These are phyloP conservation scores for Saccopteryx leptura DNA, from an alignment of 2,113 vertebrate species.

Conservation along the genomic window DNA sequence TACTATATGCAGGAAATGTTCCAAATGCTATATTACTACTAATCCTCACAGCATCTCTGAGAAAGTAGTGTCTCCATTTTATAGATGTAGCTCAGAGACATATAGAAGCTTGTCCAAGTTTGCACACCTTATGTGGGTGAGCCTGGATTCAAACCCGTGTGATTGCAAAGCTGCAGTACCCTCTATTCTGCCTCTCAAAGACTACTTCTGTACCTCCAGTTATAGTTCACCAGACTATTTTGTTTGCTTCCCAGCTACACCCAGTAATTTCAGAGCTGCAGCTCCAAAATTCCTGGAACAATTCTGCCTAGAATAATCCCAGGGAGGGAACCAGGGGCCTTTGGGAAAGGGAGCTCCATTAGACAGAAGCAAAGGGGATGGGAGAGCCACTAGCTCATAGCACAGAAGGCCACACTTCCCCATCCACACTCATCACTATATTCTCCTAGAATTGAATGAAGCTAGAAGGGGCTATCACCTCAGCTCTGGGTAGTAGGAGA, in stretches of 20 bases:
- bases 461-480: slow-evolving; percentile 80
- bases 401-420: slow-evolving; percentile 67
- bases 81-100: slow-evolving; percentile 9
- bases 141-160: not conserved
- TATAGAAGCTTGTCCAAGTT: not conserved
- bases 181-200: not conserved
- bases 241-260: not conserved
- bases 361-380: not conserved
- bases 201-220: not conserved
- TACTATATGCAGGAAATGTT: not conserved
- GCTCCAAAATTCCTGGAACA: not conserved
- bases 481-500: slow-evolving; percentile 87
- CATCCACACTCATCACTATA: slow-evolving; percentile 45
- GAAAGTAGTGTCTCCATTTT: not conserved
- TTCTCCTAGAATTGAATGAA: slow-evolving; percentile 70
- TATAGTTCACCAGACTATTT: not conserved
- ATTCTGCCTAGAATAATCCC: not conserved
- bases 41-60: not conserved
- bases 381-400: not conserved
- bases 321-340: not conserved
- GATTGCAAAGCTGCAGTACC: not conserved
- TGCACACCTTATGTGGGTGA: not conserved
- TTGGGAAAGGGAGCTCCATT: not conserved
- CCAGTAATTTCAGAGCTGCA: not conserved
- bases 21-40: not conserved